Conservation (phyloP, 2,797 vertebrate species). For the Bufotes viridis region DNA sequence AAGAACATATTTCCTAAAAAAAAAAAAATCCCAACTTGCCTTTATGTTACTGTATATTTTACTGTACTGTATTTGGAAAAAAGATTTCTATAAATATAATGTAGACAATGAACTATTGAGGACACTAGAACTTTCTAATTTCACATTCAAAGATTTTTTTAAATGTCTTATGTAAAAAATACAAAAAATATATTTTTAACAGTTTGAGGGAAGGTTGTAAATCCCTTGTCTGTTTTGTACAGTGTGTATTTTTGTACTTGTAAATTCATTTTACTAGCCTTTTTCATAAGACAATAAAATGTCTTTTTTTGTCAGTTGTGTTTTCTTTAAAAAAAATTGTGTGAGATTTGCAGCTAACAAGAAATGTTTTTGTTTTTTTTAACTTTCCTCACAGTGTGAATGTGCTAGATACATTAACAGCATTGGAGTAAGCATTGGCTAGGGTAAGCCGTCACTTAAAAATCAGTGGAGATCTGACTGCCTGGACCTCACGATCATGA, state of each 20-base stretch:
- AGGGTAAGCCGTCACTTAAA: too few species aligned
- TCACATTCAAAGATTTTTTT: slow-evolving; percentile 27
- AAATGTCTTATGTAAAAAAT: slow-evolving; percentile 57
- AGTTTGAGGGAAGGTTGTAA: slow-evolving; percentile 51
- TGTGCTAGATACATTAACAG: not conserved
- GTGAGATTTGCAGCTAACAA: not conserved
- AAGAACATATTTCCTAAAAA: slow-evolving; percentile 40
- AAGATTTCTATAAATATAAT: slow-evolving; percentile 43
- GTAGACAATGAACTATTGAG: slow-evolving; percentile 23
- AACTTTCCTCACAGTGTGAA: too few species aligned
- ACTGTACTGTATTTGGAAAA: slow-evolving; percentile 40
- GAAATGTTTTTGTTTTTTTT: too few species aligned
- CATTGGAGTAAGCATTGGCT: too few species aligned
- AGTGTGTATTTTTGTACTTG: slow-evolving; percentile 62
- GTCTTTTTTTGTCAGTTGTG: slow-evolving; percentile 28
- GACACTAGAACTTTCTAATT: slow-evolving; percentile 32
- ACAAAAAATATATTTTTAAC: slow-evolving; percentile 55
- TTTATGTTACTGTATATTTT: slow-evolving; percentile 47
- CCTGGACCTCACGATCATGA: too few species aligned
- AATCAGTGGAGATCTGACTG: too few species aligned
- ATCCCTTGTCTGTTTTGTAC: slow-evolving; percentile 56
- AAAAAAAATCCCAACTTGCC: not conserved
- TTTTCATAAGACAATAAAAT: slow-evolving; percentile 60
- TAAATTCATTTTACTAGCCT: slow-evolving; percentile 58
- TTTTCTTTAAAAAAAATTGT: slow-evolving; percentile 13